Evolutionary conservation across 2,888 invertebrate species (phyloP), one percentile per base, ranked within the genome.

Genomic region (Drosophila rubida): DNA sequence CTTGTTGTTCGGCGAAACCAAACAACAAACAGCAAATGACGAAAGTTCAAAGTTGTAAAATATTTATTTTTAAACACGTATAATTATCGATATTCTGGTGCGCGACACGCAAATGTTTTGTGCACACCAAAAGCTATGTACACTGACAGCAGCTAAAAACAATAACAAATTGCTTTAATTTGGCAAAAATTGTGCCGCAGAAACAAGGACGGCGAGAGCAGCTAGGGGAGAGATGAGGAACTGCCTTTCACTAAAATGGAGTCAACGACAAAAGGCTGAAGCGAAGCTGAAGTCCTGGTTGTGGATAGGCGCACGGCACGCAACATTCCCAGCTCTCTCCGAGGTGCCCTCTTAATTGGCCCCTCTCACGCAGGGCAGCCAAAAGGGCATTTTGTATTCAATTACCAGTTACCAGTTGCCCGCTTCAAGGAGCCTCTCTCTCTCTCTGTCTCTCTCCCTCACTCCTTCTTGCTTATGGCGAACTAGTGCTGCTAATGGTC

Each of bases 151-250:
- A 51, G 39, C 59, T 49, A 25, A 58, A 46, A 62, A 69, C 75
- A 51, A 53, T 61, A 63, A 75, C 60, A 81, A 87, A 82, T 87
- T 73, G 70, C 73, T 65, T 70, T 79, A 71, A 78, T 85, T 82
- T 82, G 64, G 51, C 82, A 22, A 68, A 81, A 81, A 75, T 61
- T 63, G 69, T 67, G 58, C 44, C 62, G 65, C 5, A 32, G 4
- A 11, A 32, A 25, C 6, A 25, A 19, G 19, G 19, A 19, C 19
- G 62, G 55, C 37, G 53, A 14, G 16, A 8, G 39, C n/a, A 4
- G 7, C 7, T 7, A 7, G 11, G 0, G 11, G 11, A 32, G n/a
- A 14, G 30, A 14, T 14, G 7, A n/a, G 35, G 6, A 9, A 49
- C 14, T 19, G n/a, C 4, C 8, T 7, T 27, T 9, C 35, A 16